Evolutionary conservation across 2,113 vertebrate genomes (phyloP).

Genomic region (Cyanoramphus novaezelandiae): DNA sequence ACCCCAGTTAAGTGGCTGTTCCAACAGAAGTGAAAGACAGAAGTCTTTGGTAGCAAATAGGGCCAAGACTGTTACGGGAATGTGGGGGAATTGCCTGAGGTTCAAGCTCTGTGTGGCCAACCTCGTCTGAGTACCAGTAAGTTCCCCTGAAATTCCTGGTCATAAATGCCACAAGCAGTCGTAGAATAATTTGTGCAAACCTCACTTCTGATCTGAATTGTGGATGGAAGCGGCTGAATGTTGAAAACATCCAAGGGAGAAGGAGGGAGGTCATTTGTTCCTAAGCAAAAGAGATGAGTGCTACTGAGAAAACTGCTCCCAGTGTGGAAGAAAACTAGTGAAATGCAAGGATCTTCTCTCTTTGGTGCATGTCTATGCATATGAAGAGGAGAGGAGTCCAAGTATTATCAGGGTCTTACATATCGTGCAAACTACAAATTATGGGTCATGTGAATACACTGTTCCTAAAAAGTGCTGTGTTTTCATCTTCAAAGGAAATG

Average conservation of each 20-base stretch:
- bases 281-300: not conserved
- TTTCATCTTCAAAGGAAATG: not conserved
- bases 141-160: not conserved
- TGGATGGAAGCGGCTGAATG: not conserved
- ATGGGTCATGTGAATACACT: not conserved
- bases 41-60: not conserved
- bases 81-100: not conserved
- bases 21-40: not conserved
- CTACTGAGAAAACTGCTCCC: not conserved
- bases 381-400: not conserved
- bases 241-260: not conserved
- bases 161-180: not conserved
- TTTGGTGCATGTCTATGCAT: fast-evolving
- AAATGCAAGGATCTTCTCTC: not conserved
- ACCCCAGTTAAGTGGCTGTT: not conserved
- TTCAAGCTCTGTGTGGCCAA: not conserved
- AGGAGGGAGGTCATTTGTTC: not conserved
- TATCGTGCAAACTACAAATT: not conserved
- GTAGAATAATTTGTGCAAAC: not conserved
- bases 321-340: not conserved
- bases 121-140: not conserved
- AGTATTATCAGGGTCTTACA: not conserved
- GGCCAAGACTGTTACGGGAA: not conserved
- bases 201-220: not conserved
- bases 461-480: not conserved